Base-by-base conservation (phyloP, 2,888 invertebrate genomes). In the Drosophila pullipes region DNA sequence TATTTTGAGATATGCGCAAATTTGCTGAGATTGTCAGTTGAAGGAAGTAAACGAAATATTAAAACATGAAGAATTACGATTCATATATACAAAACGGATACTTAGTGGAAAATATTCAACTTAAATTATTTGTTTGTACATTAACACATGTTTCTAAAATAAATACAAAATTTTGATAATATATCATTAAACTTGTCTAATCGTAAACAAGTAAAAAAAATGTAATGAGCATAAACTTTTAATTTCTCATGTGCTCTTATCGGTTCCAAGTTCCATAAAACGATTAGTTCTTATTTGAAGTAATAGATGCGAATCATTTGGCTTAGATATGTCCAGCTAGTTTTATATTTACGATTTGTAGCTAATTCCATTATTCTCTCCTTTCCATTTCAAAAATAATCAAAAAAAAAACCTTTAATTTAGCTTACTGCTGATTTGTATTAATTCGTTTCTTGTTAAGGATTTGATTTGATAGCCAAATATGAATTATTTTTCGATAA, bases 401-500 rank as follows among this genome's bases (percentile, higher is more conserved):
- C 0, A 5, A 41, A 10, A 10, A 10, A 10, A n/a, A n/a, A n/a
- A 4, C n/a, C 4, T 10, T n/a, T 10, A 41, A n/a, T 22, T 41
- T 22, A 5, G 41, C 11, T 11, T 41, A 44, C 37, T 18, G 18
- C 37, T 18, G 18, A 37, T 37, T 37, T 37, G 18, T 7, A 37
- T 18, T 37, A 37, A 7, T 37, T 18, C 7, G 7, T 3, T 37
- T 18, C 18, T 18, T 18, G 18, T 44, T 41, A 11, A 41, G 4
- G 2, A 22, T 22, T 35, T 35, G 63, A 44, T 64, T 65, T 64
- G 30, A 22, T 37, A 18, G 5, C n/a, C 64, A 9, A 49, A 5
- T 5, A n/a, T 22, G 2, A 22, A 7, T n/a, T 1, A 22, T 22
- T 22, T 22, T 22, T 22, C 47, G 2, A 22, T 16, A 47, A 22